These are phyloP conservation scores for Antigone vipio DNA, from an alignment of 2,113 vertebrate genomes.

Conservation along the genomic window DNA sequence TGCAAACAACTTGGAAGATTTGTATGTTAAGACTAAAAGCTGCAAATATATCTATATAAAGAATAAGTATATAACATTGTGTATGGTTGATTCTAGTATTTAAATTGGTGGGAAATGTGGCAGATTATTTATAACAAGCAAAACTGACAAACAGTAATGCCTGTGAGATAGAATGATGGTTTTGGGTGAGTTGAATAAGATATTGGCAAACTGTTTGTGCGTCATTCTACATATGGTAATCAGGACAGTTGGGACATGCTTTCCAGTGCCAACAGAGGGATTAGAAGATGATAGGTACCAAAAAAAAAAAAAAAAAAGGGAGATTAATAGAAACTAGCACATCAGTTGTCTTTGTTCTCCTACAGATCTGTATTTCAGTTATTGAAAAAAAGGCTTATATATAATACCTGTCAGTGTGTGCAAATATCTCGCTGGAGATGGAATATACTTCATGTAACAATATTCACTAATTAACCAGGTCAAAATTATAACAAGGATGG, in stretches of 20 bases:
- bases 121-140: neutral
- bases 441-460: neutral
- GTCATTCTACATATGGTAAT: neutral
- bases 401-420: neutral
- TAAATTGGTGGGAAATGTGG: neutral
- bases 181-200: neutral
- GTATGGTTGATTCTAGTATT: neutral
- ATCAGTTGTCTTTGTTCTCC: neutral
- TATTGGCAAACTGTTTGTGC: slow-evolving; percentile 36
- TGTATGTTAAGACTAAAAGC: neutral
- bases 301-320: neutral
- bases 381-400: neutral
- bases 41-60: neutral
- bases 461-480: neutral
- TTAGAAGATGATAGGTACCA: neutral
- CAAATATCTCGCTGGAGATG: neutral
- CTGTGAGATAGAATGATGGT: neutral
- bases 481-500: neutral
- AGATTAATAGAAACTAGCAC: neutral
- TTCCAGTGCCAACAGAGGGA: neutral
- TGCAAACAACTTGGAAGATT: neutral
- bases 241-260: slow-evolving; percentile 13
- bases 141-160: neutral
- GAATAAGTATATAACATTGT: neutral
- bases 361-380: neutral